Evolutionary conservation across 2,797 vertebrate genomes (phyloP), one percentile per base, ranked within the genome.

Genomic region (Psittacula derbiana): DNA sequence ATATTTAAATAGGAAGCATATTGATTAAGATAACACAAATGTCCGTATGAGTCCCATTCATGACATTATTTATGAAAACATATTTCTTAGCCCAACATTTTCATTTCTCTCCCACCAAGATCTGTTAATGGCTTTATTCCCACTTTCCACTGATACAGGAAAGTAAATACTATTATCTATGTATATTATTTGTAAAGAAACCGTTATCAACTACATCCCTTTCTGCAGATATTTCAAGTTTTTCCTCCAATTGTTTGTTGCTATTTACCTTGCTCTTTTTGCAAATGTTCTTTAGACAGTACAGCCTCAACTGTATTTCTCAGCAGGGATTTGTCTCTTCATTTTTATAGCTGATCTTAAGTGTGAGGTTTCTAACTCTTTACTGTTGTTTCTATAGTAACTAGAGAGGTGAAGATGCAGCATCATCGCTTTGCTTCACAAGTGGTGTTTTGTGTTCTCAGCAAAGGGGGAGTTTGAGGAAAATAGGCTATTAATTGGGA

Each of bases 301-400:
- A 95, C 89, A 90, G 73, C 71, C 74, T 86, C 94, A 84, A 80
- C 88, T 41, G 60, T 85, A 70, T 92, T 90, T 94, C 80, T 93
- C 91, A 95, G 81, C 93, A 88, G 96, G 88, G 84, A 95, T 96
- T 96, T 96, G 57, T 93, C 91, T 96, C 57, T 95, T 93, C 23
- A 24, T 49, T 97, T 98, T 98, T 97, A 90, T 93, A 92, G 86
- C 91, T 90, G 79, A 86, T 97, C 83, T 97, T 97, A 95, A 96
- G 91, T 88, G 88, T 73, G 86, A 96, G 88, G 74, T 88, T 96
- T 93, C 70, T n/a, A 95, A 94, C 78, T 95, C 84, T 84, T 84
- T 82, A 95, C 95, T 94, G 81, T 92, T 84, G 98, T 98, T 98
- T 92, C 98, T 96, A 97, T 98, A 97, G 97, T 88, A 97, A 98